Evolutionary conservation across 2,888 invertebrate species (phyloP).

Genomic region (Lathronympha strigana): DNA sequence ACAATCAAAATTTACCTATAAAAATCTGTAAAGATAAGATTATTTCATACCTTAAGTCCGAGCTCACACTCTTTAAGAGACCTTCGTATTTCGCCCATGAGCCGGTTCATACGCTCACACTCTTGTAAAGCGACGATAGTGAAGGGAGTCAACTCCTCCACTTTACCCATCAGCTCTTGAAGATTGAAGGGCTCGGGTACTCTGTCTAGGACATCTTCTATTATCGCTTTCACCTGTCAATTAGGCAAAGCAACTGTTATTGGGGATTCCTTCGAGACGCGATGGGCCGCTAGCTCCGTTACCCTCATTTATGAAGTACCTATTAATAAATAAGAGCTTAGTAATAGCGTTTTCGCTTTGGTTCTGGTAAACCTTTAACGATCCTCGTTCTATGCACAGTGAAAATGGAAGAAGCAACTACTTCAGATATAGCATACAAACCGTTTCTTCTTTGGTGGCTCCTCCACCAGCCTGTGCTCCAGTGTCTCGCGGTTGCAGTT

Average conservation of each 20-base stretch:
- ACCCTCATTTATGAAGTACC: too few species aligned
- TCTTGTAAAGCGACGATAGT: constrained; percentile 97
- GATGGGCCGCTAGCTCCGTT: too few species aligned
- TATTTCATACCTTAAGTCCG: constrained; percentile 89
- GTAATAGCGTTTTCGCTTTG: too few species aligned
- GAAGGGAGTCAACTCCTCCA: constrained; percentile 95
- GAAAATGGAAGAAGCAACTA: not conserved
- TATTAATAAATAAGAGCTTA: too few species aligned
- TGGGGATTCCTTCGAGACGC: not conserved
- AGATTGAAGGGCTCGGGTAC: constrained; percentile 95
- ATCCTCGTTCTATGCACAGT: not conserved
- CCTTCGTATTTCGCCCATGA: constrained; percentile 91
- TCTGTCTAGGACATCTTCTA: constrained; percentile 95
- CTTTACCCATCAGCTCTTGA: constrained; percentile 92
- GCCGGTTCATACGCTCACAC: constrained; percentile 96
- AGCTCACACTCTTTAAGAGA: constrained; percentile 94
- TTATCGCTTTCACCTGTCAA: constrained; percentile 86
- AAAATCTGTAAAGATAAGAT: too few species aligned
- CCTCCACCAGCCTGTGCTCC: constrained; percentile 88
- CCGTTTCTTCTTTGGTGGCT: constrained; percentile 93
- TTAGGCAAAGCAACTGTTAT: not conserved
- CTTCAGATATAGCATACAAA: constrained; percentile 49
- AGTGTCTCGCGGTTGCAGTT: constrained; percentile 94
- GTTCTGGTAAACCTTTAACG: not conserved
- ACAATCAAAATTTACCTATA: not conserved